phyloP scores from a whole-genome alignment of 2,888 invertebrate species.

The Monochamus alternatus region DNA sequence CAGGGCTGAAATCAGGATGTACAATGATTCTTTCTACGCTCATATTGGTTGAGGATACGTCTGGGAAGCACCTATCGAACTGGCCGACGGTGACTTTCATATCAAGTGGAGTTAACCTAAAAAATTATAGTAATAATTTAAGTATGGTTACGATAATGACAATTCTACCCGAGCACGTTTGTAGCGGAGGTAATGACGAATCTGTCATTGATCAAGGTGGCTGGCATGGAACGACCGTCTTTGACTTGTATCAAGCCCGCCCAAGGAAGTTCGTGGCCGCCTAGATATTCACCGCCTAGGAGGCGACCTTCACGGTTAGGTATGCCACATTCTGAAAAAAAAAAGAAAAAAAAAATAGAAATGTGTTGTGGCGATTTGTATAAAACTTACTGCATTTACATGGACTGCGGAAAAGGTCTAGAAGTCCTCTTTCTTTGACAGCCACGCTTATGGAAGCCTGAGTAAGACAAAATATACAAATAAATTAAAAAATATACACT shows the following conservation, averaged over 20 bases:
- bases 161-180: slow-evolving; percentile 70
- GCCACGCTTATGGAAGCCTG: slow-evolving; percentile 3
- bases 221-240: slow-evolving; percentile 66
- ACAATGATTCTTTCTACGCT: slow-evolving; percentile 72
- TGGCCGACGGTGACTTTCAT: slow-evolving; percentile 74
- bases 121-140: slow-evolving; percentile 41
- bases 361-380: slow-evolving; percentile 19
- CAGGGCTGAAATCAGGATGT: slow-evolving; percentile 74
- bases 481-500: no score
- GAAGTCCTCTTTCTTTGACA: slow-evolving; percentile 49
- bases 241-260: slow-evolving; percentile 71
- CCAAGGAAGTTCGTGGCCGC: slow-evolving; percentile 75
- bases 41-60: slow-evolving; percentile 71
- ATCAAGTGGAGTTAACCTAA: slow-evolving; percentile 68
- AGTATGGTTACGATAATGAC: no score
- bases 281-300: slow-evolving; percentile 71
- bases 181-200: slow-evolving; percentile 75
- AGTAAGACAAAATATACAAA: not conserved
- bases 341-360: slow-evolving; percentile 9
- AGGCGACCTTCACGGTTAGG: slow-evolving; percentile 68
- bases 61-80: slow-evolving; percentile 73
- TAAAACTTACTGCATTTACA: slow-evolving; percentile 65
- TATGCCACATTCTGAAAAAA: slow-evolving; percentile 70
- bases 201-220: slow-evolving; percentile 74
- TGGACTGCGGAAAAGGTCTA: slow-evolving; percentile 59